A percentile compares a stretch with the other conserved stretches of the same genome.
Evolutionary conservation across 92 coral and sea anemone genomes (phyloP).

Genomic region (Zoanthus sociatus): DNA sequence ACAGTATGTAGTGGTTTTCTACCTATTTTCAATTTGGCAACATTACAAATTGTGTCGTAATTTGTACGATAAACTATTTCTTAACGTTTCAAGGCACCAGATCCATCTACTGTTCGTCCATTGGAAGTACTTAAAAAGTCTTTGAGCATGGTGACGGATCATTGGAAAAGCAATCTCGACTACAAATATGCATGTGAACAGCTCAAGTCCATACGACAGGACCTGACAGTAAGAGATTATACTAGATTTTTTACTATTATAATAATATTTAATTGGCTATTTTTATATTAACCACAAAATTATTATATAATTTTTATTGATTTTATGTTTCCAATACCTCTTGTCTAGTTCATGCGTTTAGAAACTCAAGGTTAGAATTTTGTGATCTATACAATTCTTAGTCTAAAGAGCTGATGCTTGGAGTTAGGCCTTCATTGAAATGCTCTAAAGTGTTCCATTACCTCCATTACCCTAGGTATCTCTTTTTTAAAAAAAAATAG

Average conservation of each 20-base stretch:
- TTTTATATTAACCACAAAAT: not conserved
- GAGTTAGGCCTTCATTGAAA: too few relatives aligned
- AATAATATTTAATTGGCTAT: too few relatives aligned
- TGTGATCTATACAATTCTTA: too few relatives aligned
- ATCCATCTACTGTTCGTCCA: conserved; percentile 96
- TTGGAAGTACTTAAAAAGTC: conserved; percentile 82
- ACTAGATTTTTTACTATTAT: not conserved
- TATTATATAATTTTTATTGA: too few relatives aligned
- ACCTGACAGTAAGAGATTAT: conserved; percentile 80
- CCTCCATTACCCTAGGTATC: too few relatives aligned
- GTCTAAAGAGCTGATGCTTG: too few relatives aligned
- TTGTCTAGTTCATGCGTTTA: too few relatives aligned
- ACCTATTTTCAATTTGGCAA: not conserved
- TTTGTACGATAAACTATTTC: not conserved
- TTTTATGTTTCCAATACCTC: too few relatives aligned
- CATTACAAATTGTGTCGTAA: not conserved
- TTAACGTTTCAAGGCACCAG: conserved; percentile 80
- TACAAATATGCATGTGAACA: conserved; percentile 93
- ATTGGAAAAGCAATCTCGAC: conserved; percentile 89
- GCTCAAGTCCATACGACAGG: conserved; percentile 96
- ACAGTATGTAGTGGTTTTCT: conserved; percentile 64
- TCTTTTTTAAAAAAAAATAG: too few relatives aligned
- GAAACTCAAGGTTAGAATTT: too few relatives aligned
- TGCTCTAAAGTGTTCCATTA: too few relatives aligned
- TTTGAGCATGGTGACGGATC: conserved; percentile 82